Evolutionary conservation across 2,888 invertebrate genomes (phyloP).

Genomic region (Agriotes lineatus): DNA sequence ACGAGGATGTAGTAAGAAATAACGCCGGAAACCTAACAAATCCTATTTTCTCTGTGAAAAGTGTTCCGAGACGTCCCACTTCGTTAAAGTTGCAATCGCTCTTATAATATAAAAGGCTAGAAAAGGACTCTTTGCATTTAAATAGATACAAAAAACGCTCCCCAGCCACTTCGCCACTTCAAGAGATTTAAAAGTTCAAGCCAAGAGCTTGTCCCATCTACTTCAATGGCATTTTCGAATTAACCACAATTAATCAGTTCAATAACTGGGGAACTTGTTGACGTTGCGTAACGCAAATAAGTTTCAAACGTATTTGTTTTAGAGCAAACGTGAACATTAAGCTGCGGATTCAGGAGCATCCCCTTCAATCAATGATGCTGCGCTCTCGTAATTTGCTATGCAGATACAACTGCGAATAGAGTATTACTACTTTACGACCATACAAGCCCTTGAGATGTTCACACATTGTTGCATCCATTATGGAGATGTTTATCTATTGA

Average conservation of each 20-base stretch:
- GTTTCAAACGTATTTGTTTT: neutral
- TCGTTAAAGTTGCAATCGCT: slow-evolving; percentile 15
- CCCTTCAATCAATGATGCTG: slow-evolving; percentile 8
- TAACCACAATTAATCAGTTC: no score
- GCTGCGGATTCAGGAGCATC: neutral
- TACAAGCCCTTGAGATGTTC: slow-evolving; percentile 1
- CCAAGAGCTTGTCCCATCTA: no score
- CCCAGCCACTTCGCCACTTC: slow-evolving; percentile 2
- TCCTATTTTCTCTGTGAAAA: neutral
- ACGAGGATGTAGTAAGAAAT: neutral
- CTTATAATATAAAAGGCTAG: slow-evolving; percentile 16
- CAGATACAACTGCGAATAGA: slow-evolving; percentile 5
- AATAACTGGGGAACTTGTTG: neutral
- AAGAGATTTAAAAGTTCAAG: slow-evolving; percentile 8
- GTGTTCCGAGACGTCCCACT: slow-evolving; percentile 8
- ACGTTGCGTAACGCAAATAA: neutral
- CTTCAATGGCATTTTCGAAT: no score
- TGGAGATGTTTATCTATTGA: neutral
- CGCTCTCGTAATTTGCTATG: slow-evolving; percentile 6
- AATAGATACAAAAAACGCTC: slow-evolving; percentile 11
- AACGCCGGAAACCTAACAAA: neutral
- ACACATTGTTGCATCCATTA: slow-evolving; percentile 15
- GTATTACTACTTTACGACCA: slow-evolving; percentile 7
- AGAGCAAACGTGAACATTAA: neutral
- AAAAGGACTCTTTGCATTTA: slow-evolving; percentile 9